Base-by-base conservation (phyloP, 2,797 vertebrate species). In the Mus spretus region DNA sequence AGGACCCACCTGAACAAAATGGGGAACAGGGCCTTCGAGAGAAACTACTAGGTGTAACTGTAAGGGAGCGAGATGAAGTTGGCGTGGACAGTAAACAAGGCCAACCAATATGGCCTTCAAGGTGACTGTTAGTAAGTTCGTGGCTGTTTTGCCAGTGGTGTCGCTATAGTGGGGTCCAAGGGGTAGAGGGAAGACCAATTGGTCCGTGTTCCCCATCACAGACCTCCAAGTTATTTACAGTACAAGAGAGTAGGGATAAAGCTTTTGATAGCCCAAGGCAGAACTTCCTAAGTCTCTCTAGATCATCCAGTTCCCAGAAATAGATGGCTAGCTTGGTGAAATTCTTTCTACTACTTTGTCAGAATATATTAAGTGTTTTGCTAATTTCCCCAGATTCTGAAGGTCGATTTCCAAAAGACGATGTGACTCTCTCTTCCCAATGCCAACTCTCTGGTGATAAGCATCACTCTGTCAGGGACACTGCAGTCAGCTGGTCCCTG, bases 71-170 rank as follows among this genome's bases (percentile, higher is more conserved):
- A 47, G 19, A 8, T 9, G 37, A 13, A 15, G 9, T 19, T n/a
- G 11, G n/a, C 44, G 6, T 11, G 13, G 50, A 2, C 15, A 92
- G 1, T 14, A 53, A 24, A 11, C 50, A n/a, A 2, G 0, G 2
- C 12, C 8, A 26, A 44, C 65, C 14, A 47, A 22, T 22, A 40
- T 1, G 72, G 55, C 53, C 34, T 74, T 78, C 70, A 65, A 8
- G 61, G 24, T 72, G 15, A 53, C 0, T 15, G 67, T 22, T 31
- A 47, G 20, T 4, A 22, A 59, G 28, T 37, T n/a, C 12, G 1
- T 8, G 31, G 7, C 1, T 0, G 11, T 17, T 12, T 8, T 26
- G 20, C 1, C 9, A 50, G 47, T 12, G 28, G 11, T 31, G 12
- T 70, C 14, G 6, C 15, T 53, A 37, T 10, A 24, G 20, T 5